Base-by-base conservation (phyloP, 1,140 invertebrate genomes). In the Phortica variegata region DNA sequence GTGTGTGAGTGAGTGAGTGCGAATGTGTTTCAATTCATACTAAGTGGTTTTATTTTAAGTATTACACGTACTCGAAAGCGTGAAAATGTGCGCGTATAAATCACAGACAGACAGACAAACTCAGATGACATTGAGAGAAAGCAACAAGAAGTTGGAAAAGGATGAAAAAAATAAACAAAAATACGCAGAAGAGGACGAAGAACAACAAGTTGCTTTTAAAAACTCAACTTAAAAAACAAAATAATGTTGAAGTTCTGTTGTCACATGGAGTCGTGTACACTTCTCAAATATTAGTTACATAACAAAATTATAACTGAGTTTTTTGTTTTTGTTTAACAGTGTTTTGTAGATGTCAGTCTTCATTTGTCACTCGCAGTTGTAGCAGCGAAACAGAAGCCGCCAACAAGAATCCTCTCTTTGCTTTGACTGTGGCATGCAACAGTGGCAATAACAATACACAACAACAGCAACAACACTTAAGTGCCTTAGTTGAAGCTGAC, bases 21-120 rank as follows among this genome's bases (percentile, higher is more conserved):
- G n/a, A n/a, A n/a, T n/a, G n/a, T n/a, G n/a, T n/a, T n/a, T n/a
- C n/a, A n/a, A n/a, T n/a, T n/a, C n/a, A n/a, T n/a, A n/a, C 65
- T 72, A 72, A 72, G 68, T 72, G 68, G 68, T 72, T 72, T 72
- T 72, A 61, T 72, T 72, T 72, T 58, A 72, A 72, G 55, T 72
- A 68, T 69, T 72, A 58, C 68, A 72, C 68, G 68, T 63, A 56
- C 48, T 20, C n/a, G 4, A 47, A 44, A 49, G 17, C 19, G 45
- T 37, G 26, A 42, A 39, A 53, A 43, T 32, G n/a, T n/a, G n/a
- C n/a, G n/a, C n/a, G n/a, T n/a, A n/a, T n/a, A n/a, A n/a, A n/a
- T n/a, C n/a, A n/a, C n/a, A n/a, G n/a, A n/a, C n/a, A n/a, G n/a
- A 43, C 46, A 18, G 16, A 6, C 20, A 18, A 1, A 2, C 29